A percentile compares a stretch with the other conserved stretches of the same genome.
phyloP scores from a whole-genome alignment of 2,888 invertebrate species.

The Pseudococcus viburni region DNA sequence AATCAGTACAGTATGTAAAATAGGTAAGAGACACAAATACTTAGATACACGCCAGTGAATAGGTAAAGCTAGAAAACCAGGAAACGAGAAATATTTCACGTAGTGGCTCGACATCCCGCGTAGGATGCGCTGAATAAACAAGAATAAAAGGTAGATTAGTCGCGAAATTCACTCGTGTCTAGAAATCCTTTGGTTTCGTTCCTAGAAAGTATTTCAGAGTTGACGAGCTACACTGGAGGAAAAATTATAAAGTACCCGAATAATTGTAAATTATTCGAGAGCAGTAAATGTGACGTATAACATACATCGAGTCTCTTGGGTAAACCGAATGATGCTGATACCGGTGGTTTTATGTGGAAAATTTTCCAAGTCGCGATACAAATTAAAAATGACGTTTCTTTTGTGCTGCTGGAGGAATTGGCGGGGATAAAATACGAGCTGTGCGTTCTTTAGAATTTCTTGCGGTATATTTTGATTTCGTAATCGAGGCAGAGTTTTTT shows the following conservation, averaged over 20 bases:
- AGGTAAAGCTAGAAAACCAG: background rate
- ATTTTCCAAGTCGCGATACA: slow-evolving; percentile 9
- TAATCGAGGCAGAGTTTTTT: background rate
- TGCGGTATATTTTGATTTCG: background rate
- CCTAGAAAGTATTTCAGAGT: slow-evolving; percentile 12
- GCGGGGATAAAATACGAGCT: background rate
- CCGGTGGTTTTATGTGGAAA: background rate
- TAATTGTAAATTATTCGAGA: slow-evolving; percentile 47
- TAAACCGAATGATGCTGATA: background rate
- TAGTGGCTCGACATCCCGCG: background rate
- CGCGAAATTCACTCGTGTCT: background rate
- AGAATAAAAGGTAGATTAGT: slow-evolving; percentile 37
- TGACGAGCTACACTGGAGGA: background rate
- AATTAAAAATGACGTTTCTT: slow-evolving; percentile 41
- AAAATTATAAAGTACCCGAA: slow-evolving; percentile 39
- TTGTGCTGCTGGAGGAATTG: background rate
- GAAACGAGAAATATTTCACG: background rate
- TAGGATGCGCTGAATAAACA: slow-evolving; percentile 30
- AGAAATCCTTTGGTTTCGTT: slow-evolving; percentile 15
- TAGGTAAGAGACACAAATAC: background rate
- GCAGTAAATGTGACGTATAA: slow-evolving; percentile 37
- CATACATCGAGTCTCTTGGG: slow-evolving; percentile 22
- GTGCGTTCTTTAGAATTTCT: background rate
- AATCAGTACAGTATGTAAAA: slow-evolving; percentile 11
- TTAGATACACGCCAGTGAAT: background rate